Percentiles rank a stretch among this genome's conserved stretches.
Evolutionary conservation across 2,888 invertebrate species (phyloP).

Genomic region (Agrochola lychnidis): DNA sequence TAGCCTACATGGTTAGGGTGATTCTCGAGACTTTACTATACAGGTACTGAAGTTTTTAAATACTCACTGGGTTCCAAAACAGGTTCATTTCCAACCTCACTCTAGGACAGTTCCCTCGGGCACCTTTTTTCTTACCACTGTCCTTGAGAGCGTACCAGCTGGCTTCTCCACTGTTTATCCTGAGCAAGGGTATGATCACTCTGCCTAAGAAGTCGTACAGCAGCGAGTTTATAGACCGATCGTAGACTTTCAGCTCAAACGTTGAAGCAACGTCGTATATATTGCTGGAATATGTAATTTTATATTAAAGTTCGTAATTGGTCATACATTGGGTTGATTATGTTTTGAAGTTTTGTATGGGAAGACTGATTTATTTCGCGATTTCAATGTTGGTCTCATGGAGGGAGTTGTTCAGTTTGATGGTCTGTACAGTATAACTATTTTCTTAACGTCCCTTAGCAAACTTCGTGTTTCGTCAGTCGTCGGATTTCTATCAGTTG

Average conservation of each 20-base stretch:
- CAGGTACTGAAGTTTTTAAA: neutral
- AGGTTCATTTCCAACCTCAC: slow-evolving; percentile 82
- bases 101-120: slow-evolving; percentile 85
- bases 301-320: neutral
- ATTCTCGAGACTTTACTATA: neutral
- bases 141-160: slow-evolving; percentile 86
- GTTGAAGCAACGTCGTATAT: slow-evolving; percentile 84
- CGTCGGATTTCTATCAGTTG: too few species aligned
- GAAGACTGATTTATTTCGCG: too few species aligned
- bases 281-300: slow-evolving; percentile 75
- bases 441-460: too few species aligned
- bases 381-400: too few species aligned
- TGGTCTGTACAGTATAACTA: too few species aligned
- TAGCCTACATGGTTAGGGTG: too few species aligned
- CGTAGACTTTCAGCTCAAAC: slow-evolving; percentile 81
- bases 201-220: slow-evolving; percentile 79
- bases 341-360: too few species aligned
- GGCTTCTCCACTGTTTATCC: slow-evolving; percentile 77
- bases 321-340: too few species aligned
- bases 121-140: slow-evolving; percentile 75
- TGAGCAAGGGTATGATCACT: slow-evolving; percentile 82
- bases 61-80: slow-evolving; percentile 85
- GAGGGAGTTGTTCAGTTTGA: too few species aligned
- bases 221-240: slow-evolving; percentile 75
- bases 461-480: too few species aligned